phyloP scores from a whole-genome alignment of 2,888 invertebrate genomes.

The Nematopogon swammerdamellus region DNA sequence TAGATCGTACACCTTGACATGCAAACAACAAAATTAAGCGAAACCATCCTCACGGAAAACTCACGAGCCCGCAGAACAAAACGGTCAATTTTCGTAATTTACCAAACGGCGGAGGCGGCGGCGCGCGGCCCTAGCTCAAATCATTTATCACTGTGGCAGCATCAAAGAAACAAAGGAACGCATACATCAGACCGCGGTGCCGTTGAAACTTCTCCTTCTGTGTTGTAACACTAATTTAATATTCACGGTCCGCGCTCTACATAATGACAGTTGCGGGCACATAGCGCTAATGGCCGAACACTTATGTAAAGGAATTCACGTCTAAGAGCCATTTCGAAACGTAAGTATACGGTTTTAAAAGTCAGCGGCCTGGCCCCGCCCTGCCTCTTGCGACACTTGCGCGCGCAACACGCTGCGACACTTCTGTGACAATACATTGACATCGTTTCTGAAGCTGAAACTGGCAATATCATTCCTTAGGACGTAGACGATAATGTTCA shows the following conservation, averaged over 20 bases:
- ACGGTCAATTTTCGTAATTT: background rate
- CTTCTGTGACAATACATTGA: background rate
- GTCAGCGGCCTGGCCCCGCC: background rate
- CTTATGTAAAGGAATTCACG: background rate
- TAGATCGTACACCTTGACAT: no score
- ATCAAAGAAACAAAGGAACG: background rate
- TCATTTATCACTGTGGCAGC: background rate
- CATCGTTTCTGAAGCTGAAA: background rate
- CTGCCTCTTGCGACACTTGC: background rate
- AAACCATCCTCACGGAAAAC: no score
- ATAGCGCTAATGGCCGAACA: background rate
- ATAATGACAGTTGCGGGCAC: slow-evolving; percentile 23
- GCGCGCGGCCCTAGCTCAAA: no score
- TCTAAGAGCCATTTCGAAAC: background rate
- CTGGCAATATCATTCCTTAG: background rate
- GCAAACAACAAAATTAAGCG: no score
- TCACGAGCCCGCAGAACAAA: background rate
- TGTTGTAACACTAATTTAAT: slow-evolving; percentile 19
- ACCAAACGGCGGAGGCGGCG: background rate
- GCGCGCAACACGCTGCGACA: background rate
- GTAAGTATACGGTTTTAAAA: background rate
- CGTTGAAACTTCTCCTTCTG: slow-evolving; percentile 4
- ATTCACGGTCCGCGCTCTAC: slow-evolving; percentile 34
- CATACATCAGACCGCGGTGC: background rate
- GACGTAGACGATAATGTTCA: background rate